Evolutionary conservation across 1,140 invertebrate genomes (phyloP), one percentile per base, ranked within the genome.

Genomic region (Halyomorpha halys): DNA sequence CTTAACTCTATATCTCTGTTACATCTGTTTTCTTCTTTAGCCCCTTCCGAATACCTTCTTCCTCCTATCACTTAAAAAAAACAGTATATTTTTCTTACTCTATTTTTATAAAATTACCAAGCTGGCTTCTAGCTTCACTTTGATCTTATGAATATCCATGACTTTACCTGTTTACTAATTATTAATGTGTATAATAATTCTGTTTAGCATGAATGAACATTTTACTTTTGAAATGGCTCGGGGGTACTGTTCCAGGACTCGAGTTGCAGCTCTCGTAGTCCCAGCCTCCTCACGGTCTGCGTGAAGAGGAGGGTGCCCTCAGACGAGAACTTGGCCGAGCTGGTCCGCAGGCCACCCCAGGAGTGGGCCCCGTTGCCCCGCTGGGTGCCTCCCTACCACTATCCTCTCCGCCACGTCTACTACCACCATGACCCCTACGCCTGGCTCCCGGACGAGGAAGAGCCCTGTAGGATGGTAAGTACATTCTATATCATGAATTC

Each of bases 211-310:
- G n/a, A n/a, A 47, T 47, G 45, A 47, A 47, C 18, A 47, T 47
- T 18, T 18, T 47, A 16, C 45, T 15, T 16, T 18, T 18, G 14
- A 2, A 30, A 16, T 18, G 2, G 2, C 3, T 47, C 3, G 3
- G 18, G 3, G 16, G 34, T n/a, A 30, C 15, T 60, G 21, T 65
- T 63, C 8, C 53, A 72, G 71, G 71, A 71, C n/a, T 78, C 77
- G n/a, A 77, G 76, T 30, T 77, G 74, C 72, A 77, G 76, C 70
- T 74, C 79, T 6, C 78, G 77, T 68, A 83, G 83, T 71, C 80
- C 84, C 66, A 88, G 86, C 65, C 83, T 91, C 69, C 75, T 92
- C 59, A 90, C 90, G 66, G 89, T 89, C 47, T 94, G 91, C 76
- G 87, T 92, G 65, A 81, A 86, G 68, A 82, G 87, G 71, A 80